Percentiles rank a stretch among this genome's conserved stretches.
phyloP scores from a whole-genome alignment of 1,140 invertebrate genomes.

The Hetaerina americana region DNA sequence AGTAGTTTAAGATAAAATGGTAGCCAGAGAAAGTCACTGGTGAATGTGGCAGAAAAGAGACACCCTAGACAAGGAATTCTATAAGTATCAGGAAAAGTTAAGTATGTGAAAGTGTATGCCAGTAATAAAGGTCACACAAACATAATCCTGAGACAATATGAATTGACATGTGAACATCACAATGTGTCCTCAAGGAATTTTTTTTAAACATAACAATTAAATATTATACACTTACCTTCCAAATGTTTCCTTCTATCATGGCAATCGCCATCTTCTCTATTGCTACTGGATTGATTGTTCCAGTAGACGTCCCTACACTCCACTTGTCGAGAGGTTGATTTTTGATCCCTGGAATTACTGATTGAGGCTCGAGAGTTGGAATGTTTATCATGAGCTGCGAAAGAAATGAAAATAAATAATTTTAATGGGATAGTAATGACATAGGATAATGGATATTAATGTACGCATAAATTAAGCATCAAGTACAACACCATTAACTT shows the following conservation, averaged over 20 bases:
- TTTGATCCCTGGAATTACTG: slow-evolving; percentile 14
- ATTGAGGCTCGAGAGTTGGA: slow-evolving; percentile 46
- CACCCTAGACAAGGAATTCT: too few relatives aligned
- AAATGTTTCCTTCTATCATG: slow-evolving; percentile 22
- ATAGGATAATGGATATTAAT: too few relatives aligned
- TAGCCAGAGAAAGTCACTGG: too few relatives aligned
- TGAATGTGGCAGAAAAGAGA: too few relatives aligned
- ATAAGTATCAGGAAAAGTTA: too few relatives aligned
- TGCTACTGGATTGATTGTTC: slow-evolving; percentile 32
- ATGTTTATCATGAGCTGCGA: slow-evolving; percentile 56
- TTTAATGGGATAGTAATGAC: neutral
- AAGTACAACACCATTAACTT: too few relatives aligned
- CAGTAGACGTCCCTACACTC: slow-evolving; percentile 24
- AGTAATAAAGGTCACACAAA: too few relatives aligned
- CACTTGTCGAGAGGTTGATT: slow-evolving; percentile 9
- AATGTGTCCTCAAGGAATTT: neutral
- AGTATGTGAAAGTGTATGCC: too few relatives aligned
- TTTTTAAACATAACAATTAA: neutral
- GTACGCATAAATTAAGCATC: too few relatives aligned
- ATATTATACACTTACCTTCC: slow-evolving; percentile 9
- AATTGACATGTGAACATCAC: too few relatives aligned
- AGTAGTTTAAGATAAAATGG: too few relatives aligned
- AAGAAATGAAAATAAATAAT: slow-evolving; percentile 9
- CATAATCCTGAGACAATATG: too few relatives aligned
- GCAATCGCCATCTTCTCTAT: slow-evolving; percentile 32